A percentile compares a stretch with the other conserved stretches of the same genome.
Evolutionary conservation across 2,797 vertebrate genomes (phyloP).

Genomic region (Oryzias dopingdopingensis): DNA sequence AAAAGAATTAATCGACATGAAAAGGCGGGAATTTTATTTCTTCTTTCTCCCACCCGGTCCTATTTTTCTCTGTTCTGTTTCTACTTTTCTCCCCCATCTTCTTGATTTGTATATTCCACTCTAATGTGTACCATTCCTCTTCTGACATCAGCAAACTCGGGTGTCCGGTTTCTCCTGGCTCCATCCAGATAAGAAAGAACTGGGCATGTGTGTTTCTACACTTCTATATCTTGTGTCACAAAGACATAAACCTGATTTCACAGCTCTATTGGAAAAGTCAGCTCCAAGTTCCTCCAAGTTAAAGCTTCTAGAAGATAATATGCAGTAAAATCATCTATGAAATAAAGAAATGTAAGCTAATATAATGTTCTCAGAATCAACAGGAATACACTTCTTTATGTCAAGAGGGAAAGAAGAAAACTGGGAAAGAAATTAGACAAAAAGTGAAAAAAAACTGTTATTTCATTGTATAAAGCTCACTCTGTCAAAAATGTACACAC

Average conservation of each 20-base stretch:
- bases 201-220: not conserved
- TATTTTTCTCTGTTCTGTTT: slow-evolving; percentile 6
- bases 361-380: not conserved
- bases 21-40: slow-evolving; percentile 14
- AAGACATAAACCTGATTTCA: not conserved
- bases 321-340: not conserved
- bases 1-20: not conserved
- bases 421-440: slow-evolving; percentile 1
- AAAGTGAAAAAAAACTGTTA: not conserved
- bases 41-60: slow-evolving; percentile 6
- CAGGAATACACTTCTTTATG: not conserved
- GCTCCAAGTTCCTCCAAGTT: not conserved
- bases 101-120: slow-evolving; percentile 51
- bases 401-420: not conserved
- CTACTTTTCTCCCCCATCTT: slow-evolving; percentile 12
- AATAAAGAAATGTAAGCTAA: not conserved
- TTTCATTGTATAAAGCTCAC: slow-evolving; percentile 13
- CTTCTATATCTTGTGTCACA: not conserved
- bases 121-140: slow-evolving; percentile 55
- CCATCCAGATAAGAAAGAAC: slow-evolving; percentile 23
- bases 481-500: slow-evolving; percentile 7
- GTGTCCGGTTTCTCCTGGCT: slow-evolving; percentile 48
- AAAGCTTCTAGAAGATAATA: not conserved
- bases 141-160: slow-evolving; percentile 50
- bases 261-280: not conserved